Base-by-base conservation (phyloP, 1,140 invertebrate genomes). In the Bombus pyrosoma region DNA sequence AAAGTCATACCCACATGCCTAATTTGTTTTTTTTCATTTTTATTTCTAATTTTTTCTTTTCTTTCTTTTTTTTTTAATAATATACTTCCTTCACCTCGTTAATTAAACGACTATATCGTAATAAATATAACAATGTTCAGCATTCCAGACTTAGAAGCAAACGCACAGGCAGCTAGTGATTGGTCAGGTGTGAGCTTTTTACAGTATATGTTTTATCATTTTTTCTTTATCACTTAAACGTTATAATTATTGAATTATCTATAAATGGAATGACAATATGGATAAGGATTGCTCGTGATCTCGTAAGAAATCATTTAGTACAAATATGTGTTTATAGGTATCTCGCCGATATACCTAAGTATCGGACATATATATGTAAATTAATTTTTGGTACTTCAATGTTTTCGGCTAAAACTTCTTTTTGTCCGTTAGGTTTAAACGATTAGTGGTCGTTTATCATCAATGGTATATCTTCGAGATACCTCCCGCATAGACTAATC, bases 101-200 rank as follows among this genome's bases (percentile, higher is more conserved):
- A 80, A 85, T 87, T 73, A 57, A 84, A 80, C 10, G 32, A n/a
- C 81, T 84, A 83, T 69, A 68, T 76, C n/a, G 57, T 83, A 59
- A 47, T 87, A 90, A 85, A 82, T 89, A 68, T 89, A 91, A 91
- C 71, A 81, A 85, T 86, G 83, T 82, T 89, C 83, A 86, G 74
- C 85, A 86, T 81, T 90, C 87, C 77, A 68, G 89, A 88, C 83
- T 86, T 90, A 90, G 86, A 94, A 94, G 91, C 91, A 92, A 89
- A 92, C 88, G 90, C 90, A 92, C 91, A 93, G 93, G 93, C 93
- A 94, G 91, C 92, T 93, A 94, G 93, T 93, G 92, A 93, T 95
- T 95, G 93, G 93, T 94, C 94, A 91, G 91, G 87, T 92, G 87
- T 94, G 89, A 93, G 90, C 91, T 91, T 91, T 93, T 91, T 90